Conservation (phyloP, 1,140 invertebrate species). For the Ceratosolen solmsi region DNA sequence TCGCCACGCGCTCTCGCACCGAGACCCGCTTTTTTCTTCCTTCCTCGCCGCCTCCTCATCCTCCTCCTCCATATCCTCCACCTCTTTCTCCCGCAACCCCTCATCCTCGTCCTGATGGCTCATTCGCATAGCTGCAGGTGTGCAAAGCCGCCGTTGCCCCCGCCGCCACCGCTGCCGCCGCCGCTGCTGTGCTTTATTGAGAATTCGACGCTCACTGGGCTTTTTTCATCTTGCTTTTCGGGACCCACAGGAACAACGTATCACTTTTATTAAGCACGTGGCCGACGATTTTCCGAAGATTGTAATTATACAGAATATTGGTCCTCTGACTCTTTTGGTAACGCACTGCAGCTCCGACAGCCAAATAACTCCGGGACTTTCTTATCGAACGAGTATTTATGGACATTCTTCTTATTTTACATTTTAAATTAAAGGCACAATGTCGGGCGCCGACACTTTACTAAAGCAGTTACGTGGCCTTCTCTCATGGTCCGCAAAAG, state of each 20-base stretch:
- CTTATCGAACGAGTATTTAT: not conserved
- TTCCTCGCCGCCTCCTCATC: not conserved
- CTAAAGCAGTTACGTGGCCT: no score
- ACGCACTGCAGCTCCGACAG: not conserved
- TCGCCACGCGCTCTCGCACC: conserved; percentile 23
- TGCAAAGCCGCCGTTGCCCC: not conserved
- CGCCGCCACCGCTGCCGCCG: not conserved
- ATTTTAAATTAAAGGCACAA: not conserved
- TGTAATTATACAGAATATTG: not conserved
- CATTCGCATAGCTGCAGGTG: conserved; percentile 17
- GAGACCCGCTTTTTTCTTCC: not conserved
- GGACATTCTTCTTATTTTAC: not conserved
- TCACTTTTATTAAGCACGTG: not conserved
- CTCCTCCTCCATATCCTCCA: not conserved
- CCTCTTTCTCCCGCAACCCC: not conserved
- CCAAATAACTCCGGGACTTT: not conserved
- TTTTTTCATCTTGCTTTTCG: conserved; percentile 1
- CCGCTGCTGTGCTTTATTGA: not conserved
- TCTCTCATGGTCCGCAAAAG: not conserved
- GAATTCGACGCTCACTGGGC: not conserved
- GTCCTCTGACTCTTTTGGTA: not conserved
- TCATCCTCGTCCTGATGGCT: not conserved
- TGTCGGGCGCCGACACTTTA: not conserved
- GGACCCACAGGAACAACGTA: not conserved
- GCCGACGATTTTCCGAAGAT: not conserved